Conservation (phyloP, 2,113 vertebrate species). For the Hyla sarda region DNA sequence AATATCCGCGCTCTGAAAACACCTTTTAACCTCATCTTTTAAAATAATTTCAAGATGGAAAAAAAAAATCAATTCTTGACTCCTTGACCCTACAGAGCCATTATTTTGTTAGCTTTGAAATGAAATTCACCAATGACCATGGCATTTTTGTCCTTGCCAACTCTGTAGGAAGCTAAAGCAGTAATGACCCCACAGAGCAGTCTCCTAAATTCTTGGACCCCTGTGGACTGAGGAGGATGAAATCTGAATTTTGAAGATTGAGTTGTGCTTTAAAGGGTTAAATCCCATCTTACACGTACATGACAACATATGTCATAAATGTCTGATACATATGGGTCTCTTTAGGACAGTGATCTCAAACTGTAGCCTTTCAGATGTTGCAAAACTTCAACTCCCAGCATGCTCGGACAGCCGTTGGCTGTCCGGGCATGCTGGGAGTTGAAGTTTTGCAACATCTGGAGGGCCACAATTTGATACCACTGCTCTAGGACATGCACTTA, state of each 20-base stretch:
- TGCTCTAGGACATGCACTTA: no score
- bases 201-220: not conserved
- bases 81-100: not conserved
- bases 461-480: no score
- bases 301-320: no score
- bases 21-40: slow-evolving; percentile 4
- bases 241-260: not conserved
- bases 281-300: no score
- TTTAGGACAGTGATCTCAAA: no score
- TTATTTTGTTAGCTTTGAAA: not conserved
- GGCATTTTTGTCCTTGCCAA: not conserved
- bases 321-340: no score
- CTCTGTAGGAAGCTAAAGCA: not conserved
- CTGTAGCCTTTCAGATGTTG: no score
- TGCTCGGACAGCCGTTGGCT: no score
- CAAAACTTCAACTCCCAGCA: no score
- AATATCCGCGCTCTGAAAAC: not conserved
- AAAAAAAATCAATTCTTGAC: slow-evolving; percentile 1
- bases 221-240: not conserved
- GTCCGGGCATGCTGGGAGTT: no score
- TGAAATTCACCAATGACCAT: not conserved
- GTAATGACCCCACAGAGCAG: not conserved
- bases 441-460: no score
- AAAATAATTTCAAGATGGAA: not conserved
- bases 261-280: not conserved